phyloP scores from a whole-genome alignment of 2,888 invertebrate genomes.

The Anaspis maculata region DNA sequence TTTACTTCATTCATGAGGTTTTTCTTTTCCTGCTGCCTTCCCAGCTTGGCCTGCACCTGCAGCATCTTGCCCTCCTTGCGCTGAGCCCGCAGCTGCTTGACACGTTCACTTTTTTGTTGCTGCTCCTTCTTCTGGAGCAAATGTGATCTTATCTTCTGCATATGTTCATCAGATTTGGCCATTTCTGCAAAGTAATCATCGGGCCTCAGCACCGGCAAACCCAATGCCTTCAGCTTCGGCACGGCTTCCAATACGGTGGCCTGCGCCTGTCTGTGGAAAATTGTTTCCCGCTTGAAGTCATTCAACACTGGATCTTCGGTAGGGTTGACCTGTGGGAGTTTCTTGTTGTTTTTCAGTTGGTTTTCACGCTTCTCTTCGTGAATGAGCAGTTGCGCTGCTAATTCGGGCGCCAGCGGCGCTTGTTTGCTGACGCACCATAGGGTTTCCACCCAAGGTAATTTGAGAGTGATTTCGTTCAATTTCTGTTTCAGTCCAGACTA shows the following conservation, averaged over 20 bases:
- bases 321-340: conserved; percentile 54
- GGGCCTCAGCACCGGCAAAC: conserved; percentile 73
- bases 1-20: conserved; percentile 89
- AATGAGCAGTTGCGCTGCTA: conserved; percentile 67
- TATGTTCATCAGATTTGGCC: conserved; percentile 95
- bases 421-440: conserved; percentile 69
- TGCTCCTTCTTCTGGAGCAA: conserved; percentile 76
- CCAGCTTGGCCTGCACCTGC: conserved; percentile 69
- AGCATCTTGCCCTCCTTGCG: conserved; percentile 90
- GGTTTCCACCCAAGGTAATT: conserved; percentile 78
- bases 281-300: conserved; percentile 87
- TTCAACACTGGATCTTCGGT: conserved; percentile 73
- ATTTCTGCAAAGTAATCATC: conserved; percentile 98
- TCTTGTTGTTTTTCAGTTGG: conserved; percentile 60
- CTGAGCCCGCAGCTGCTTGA: conserved; percentile 80
- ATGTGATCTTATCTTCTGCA: conserved; percentile 87
- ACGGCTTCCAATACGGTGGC: conserved; percentile 75
- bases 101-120: conserved; percentile 82
- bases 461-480: conserved; percentile 59
- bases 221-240: conserved; percentile 64
- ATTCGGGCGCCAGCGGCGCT: conserved; percentile 78
- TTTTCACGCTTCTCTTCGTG: conserved; percentile 63
- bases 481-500: conserved; percentile 60
- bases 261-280: conserved; percentile 82
- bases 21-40: conserved; percentile 84